Percentiles rank a stretch among this genome's conserved stretches.
These are phyloP conservation scores for Orchesellides sinensis DNA, from an alignment of 2,888 invertebrate genomes.

Conservation along the genomic window DNA sequence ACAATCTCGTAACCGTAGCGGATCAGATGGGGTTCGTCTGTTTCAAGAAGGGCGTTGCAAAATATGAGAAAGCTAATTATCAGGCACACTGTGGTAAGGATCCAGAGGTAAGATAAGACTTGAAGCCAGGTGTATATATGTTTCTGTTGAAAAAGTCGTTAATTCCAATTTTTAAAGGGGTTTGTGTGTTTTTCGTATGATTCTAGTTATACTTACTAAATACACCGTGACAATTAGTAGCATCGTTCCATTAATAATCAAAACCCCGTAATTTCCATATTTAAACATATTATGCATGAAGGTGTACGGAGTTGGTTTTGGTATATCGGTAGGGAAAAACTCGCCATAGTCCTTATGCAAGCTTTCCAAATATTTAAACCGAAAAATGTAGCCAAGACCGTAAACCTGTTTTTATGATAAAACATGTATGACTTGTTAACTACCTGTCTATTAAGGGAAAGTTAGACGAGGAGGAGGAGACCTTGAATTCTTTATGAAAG, in stretches of 20 bases:
- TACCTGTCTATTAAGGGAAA: too few species aligned
- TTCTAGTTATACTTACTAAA: slow-evolving; percentile 10
- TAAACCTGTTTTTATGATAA: slow-evolving; percentile 13
- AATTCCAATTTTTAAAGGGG: neutral
- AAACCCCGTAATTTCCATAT: slow-evolving; percentile 8
- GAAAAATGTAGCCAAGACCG: slow-evolving; percentile 35
- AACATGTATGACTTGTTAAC: neutral
- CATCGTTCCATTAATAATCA: neutral
- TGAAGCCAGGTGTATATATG: neutral
- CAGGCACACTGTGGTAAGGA: neutral
- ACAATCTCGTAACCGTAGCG: slow-evolving; percentile 40
- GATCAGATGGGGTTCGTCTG: neutral
- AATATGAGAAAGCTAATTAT: slow-evolving; percentile 6
- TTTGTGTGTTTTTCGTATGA: neutral
- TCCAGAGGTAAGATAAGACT: slow-evolving; percentile 19
- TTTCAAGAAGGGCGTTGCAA: slow-evolving; percentile 18
- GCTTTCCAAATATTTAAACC: slow-evolving; percentile 2
- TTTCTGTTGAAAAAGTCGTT: slow-evolving; percentile 1
- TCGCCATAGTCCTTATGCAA: neutral
- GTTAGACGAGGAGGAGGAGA: too few species aligned
- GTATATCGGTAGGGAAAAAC: slow-evolving; percentile 18
- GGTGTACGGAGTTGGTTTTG: slow-evolving; percentile 7
- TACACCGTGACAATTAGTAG: slow-evolving; percentile 1
- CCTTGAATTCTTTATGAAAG: neutral
- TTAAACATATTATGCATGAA: slow-evolving; percentile 20